Evolutionary conservation across 2,888 invertebrate species (phyloP).

Genomic region (Panopea generosa): DNA sequence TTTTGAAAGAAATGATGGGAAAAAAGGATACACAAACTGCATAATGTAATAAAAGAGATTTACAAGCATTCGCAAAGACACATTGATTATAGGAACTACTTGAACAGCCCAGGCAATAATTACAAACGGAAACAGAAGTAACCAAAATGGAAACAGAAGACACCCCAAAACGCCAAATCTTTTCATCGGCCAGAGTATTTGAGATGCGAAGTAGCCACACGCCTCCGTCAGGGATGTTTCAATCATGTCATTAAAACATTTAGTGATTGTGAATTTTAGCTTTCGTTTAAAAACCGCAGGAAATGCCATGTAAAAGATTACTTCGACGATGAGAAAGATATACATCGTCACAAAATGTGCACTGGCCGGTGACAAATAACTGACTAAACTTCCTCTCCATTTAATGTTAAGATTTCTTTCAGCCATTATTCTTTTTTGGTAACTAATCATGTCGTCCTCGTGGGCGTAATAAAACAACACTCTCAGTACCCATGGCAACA

Average conservation of each 20-base stretch:
- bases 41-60: conserved; percentile 40
- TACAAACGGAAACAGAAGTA: conserved; percentile 21
- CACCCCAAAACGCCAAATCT: conserved; percentile 37
- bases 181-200: conserved; percentile 23
- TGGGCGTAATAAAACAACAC: conserved; percentile 46
- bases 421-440: conserved; percentile 3
- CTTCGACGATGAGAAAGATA: conserved; percentile 26
- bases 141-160: conserved; percentile 23
- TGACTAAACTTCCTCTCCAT: conserved; percentile 33
- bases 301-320: conserved; percentile 15
- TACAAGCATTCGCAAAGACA: conserved; percentile 32
- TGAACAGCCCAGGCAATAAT: conserved; percentile 11
- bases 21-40: conserved; percentile 20
- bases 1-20: not conserved
- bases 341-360: conserved; percentile 33
- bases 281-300: conserved; percentile 25
- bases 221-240: conserved; percentile 10
- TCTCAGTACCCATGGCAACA: conserved; percentile 42
- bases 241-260: conserved; percentile 39
- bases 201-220: conserved; percentile 18
- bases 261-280: conserved; percentile 33
- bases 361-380: conserved; percentile 34
- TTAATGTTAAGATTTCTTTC: conserved; percentile 15
- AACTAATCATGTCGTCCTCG: conserved; percentile 24
- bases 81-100: conserved; percentile 34